A percentile compares a stretch with the other conserved stretches of the same genome.
Evolutionary conservation across 2,888 invertebrate species (phyloP).

Genomic region (Leuctra nigra): DNA sequence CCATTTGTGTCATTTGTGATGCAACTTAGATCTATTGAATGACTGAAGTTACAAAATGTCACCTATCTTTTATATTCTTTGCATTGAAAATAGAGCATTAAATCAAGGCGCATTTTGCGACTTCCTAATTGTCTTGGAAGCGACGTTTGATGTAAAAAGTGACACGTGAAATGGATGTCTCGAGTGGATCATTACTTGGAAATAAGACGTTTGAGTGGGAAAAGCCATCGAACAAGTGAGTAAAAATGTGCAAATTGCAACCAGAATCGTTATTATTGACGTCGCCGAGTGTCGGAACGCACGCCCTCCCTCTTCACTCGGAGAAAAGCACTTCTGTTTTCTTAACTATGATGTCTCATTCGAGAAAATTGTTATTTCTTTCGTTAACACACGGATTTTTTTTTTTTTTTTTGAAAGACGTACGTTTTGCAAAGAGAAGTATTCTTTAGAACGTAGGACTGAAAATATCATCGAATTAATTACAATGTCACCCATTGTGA

Average conservation of each 20-base stretch:
- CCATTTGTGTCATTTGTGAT: too few species aligned
- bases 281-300: neutral
- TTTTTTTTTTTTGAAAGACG: too few species aligned
- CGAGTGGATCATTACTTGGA: constrained; percentile 13
- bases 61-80: too few species aligned
- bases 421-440: too few species aligned
- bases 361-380: constrained; percentile 5
- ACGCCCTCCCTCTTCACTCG: neutral
- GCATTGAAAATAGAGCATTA: too few species aligned
- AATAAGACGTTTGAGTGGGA: neutral
- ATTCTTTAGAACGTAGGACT: too few species aligned
- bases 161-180: constrained; percentile 15
- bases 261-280: constrained; percentile 14
- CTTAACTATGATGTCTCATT: constrained; percentile 9
- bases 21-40: too few species aligned
- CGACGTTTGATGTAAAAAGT: constrained; percentile 3
- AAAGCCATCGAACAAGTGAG: neutral
- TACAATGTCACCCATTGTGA: too few species aligned
- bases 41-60: too few species aligned
- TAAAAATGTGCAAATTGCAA: constrained; percentile 15
- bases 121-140: neutral
- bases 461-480: too few species aligned
- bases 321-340: constrained; percentile 16
- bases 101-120: too few species aligned
- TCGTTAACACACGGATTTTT: neutral